A percentile compares a stretch with the other conserved stretches of the same genome.
phyloP scores from a whole-genome alignment of 1,140 invertebrate genomes.

The Trachymyrmex cornetzi region DNA sequence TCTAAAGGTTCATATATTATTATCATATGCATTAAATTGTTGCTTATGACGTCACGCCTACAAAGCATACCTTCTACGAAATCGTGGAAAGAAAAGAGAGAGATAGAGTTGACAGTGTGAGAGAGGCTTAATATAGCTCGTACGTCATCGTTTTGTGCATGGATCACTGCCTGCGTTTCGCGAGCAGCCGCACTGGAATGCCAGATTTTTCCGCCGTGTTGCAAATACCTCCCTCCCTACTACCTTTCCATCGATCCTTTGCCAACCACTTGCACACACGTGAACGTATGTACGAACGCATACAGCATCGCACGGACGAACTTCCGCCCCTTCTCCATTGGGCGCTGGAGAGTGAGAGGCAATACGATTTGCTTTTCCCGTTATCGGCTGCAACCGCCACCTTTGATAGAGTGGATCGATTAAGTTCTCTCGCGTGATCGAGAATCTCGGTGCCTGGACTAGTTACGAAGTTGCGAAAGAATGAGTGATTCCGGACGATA shows the following conservation, averaged over 20 bases:
- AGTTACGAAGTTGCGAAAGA: slow-evolving; percentile 22
- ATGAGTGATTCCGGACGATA: slow-evolving; percentile 14
- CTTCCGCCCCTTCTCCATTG: slow-evolving; percentile 67
- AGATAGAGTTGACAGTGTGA: neutral
- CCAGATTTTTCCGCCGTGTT: slow-evolving; percentile 65
- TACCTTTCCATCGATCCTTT: slow-evolving; percentile 67
- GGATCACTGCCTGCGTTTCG: slow-evolving; percentile 75
- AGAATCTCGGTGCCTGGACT: slow-evolving; percentile 14
- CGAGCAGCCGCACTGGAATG: slow-evolving; percentile 71
- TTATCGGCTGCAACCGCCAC: slow-evolving; percentile 74
- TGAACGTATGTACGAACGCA: slow-evolving; percentile 1
- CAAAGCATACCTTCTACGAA: neutral
- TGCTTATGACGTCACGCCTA: neutral
- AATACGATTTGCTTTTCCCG: slow-evolving; percentile 85
- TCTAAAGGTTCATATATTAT: neutral
- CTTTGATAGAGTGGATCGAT: slow-evolving; percentile 38
- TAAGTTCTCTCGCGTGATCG: slow-evolving; percentile 31
- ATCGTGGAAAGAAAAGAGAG: neutral
- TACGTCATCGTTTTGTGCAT: slow-evolving; percentile 70
- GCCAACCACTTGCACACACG: slow-evolving; percentile 58
- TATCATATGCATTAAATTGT: neutral
- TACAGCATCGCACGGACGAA: slow-evolving; percentile 26
- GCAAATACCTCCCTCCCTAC: slow-evolving; percentile 57
- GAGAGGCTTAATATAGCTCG: slow-evolving; percentile 67
- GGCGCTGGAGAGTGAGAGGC: slow-evolving; percentile 82